Conservation (phyloP, 2,113 vertebrate genomes). For the Neotoma lepida region DNA sequence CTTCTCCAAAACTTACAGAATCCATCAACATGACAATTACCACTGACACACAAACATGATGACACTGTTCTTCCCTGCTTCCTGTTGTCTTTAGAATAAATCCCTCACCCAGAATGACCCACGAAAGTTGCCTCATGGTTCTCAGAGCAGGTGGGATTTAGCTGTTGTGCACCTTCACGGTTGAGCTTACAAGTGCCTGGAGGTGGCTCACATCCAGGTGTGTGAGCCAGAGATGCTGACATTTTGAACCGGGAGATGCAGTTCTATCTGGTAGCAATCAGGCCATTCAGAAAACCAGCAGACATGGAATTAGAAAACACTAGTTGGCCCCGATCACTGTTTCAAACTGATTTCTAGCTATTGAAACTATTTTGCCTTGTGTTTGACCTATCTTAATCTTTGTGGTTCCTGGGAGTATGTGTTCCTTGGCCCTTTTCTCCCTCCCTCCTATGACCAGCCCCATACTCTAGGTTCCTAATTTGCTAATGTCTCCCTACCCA, state of each 20-base stretch:
- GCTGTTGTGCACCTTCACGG: neutral
- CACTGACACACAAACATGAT: neutral
- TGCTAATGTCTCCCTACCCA: neutral
- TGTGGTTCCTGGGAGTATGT: neutral
- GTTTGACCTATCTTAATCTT: neutral
- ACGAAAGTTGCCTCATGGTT: neutral
- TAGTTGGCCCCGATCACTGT: neutral
- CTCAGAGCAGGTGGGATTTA: neutral
- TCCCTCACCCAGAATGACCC: neutral
- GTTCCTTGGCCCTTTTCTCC: neutral
- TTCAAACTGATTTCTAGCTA: neutral
- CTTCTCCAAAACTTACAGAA: neutral
- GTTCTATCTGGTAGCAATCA: neutral
- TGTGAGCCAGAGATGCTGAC: neutral
- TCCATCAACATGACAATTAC: neutral
- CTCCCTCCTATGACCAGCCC: neutral
- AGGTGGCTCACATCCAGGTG: neutral
- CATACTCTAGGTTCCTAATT: neutral
- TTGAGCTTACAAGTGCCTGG: neutral
- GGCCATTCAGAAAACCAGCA: neutral
- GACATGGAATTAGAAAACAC: neutral
- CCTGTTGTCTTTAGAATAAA: neutral
- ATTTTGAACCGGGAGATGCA: neutral
- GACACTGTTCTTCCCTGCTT: neutral
- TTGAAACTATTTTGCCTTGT: neutral